Evolutionary conservation across 2,888 invertebrate species (phyloP), one percentile per base, ranked within the genome.

Genomic region (Cerceris rybyensis): DNA sequence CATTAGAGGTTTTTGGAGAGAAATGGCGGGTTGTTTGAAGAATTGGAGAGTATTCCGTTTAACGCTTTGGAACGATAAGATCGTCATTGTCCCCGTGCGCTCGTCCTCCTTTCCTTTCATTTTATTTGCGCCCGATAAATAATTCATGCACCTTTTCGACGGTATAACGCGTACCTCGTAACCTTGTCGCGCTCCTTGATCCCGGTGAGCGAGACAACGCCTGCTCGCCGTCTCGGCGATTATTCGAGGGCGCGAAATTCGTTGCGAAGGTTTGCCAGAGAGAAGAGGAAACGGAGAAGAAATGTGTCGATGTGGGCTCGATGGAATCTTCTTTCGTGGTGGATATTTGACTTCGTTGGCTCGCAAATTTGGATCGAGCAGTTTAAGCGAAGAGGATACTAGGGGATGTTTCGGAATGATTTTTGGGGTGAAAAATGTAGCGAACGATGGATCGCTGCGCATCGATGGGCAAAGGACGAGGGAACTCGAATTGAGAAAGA

Each of bases 91-190:
- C 69, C 28, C 64, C 73, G 55, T 78, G 73, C 75, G 65, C 72
- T 78, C 73, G 67, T 68, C 75, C 71, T 80, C 80, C 66, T 71
- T 69, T 82, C 72, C 70, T 81, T 81, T 75, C 69, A 54, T 80
- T 76, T 81, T 73, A 70, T 70, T 75, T 73, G 79, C 63, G 74
- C 68, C 63, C 79, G 81, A 88, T 88, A 87, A 88, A 87, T 88
- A 84, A 88, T 88, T 87, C 87, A 88, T 87, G 78, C 68, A 39
- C 65, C 78, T 86, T 86, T 86, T 86, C 76, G 80, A 69, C 78
- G 78, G 83, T 81, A 85, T 82, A 83, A 77, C 76, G 78, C 76
- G 70, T 72, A 75, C 76, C 75, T 72, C 63, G 76, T 78, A 81
- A 78, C 85, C 85, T 86, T 85, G 85, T 76, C 78, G 86, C 73